These are phyloP conservation scores for Hipposideros larvatus DNA, from an alignment of 2,797 vertebrate species.

Conservation along the genomic window DNA sequence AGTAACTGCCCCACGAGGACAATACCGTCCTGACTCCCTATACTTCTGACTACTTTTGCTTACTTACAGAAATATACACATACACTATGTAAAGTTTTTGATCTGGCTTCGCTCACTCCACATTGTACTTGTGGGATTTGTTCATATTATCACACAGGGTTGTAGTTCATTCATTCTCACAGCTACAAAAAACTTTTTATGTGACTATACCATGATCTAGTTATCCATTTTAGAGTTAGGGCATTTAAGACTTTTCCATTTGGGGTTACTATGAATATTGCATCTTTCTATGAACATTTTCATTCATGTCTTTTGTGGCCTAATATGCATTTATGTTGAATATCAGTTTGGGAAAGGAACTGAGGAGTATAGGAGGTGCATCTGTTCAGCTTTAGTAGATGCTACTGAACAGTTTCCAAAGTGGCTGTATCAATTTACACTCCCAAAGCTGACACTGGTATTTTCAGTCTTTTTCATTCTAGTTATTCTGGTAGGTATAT, in stretches of 20 bases:
- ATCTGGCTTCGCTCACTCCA: constrained; percentile 2
- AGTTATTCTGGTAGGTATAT: not conserved
- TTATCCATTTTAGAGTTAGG: not conserved
- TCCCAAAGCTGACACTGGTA: not conserved
- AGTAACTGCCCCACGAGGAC: not conserved
- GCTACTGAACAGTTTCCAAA: not conserved
- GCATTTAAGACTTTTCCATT: not conserved
- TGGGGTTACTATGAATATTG: not conserved
- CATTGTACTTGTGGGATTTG: not conserved
- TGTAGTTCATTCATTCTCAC: not conserved
- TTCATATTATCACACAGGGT: not conserved
- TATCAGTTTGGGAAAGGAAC: not conserved
- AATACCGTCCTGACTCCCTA: not conserved
- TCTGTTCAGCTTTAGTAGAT: not conserved
- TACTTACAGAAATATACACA: not conserved
- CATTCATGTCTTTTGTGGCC: not conserved
- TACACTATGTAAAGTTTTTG: not conserved
- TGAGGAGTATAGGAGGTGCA: not conserved
- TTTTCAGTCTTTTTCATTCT: not conserved
- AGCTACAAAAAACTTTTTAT: not conserved
- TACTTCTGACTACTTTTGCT: not conserved
- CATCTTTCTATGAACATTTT: not conserved
- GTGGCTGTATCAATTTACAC: not conserved
- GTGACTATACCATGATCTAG: not conserved
- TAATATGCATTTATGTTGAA: not conserved